phyloP scores from a whole-genome alignment of 92 coral and sea anemone genomes.

The Plumapathes pennacea region DNA sequence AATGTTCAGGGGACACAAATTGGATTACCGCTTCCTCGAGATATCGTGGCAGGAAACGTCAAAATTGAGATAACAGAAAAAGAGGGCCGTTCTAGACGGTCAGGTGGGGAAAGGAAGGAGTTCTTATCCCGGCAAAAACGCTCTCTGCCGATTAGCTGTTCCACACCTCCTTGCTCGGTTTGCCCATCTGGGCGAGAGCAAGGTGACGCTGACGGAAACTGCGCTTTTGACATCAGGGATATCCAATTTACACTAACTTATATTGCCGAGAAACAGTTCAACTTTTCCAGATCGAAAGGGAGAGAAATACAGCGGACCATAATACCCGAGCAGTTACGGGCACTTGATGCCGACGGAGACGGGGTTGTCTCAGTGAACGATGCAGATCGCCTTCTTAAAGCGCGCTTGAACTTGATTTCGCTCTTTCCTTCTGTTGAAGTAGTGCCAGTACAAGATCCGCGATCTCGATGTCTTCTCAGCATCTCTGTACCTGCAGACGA shows the following conservation, averaged over 20 bases:
- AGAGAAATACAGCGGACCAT: slow-evolving; percentile 28
- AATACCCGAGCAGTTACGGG: slow-evolving; percentile 27
- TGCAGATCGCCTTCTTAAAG: slow-evolving; percentile 34
- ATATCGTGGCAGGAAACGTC: slow-evolving; percentile 33
- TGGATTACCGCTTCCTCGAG: slow-evolving; percentile 32
- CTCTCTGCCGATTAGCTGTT: slow-evolving; percentile 15
- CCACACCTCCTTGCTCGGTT: slow-evolving; percentile 33
- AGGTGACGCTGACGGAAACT: slow-evolving; percentile 55
- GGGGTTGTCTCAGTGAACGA: slow-evolving; percentile 37
- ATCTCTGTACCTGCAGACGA: slow-evolving; percentile 23
- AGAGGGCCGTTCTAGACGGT: slow-evolving; percentile 23
- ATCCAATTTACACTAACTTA: slow-evolving; percentile 39
- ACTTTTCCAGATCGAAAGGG: slow-evolving; percentile 46
- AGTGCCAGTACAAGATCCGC: slow-evolving; percentile 46
- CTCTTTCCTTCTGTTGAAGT: slow-evolving; percentile 26
- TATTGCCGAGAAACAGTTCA: slow-evolving; percentile 48
- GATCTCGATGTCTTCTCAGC: slow-evolving; percentile 41
- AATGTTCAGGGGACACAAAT: slow-evolving; percentile 33
- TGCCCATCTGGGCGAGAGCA: slow-evolving; percentile 37
- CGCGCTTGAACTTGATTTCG: slow-evolving; percentile 15
- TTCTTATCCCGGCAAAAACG: slow-evolving; percentile 18
- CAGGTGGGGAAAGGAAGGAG: not conserved
- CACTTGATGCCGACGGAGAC: slow-evolving; percentile 48
- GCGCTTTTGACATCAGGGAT: slow-evolving; percentile 50
- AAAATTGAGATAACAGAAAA: slow-evolving; percentile 1